Percentiles rank a stretch among this genome's conserved stretches.
These are phyloP conservation scores for Oxyura jamaicensis DNA, from an alignment of 2,113 vertebrate species.

Conservation along the genomic window DNA sequence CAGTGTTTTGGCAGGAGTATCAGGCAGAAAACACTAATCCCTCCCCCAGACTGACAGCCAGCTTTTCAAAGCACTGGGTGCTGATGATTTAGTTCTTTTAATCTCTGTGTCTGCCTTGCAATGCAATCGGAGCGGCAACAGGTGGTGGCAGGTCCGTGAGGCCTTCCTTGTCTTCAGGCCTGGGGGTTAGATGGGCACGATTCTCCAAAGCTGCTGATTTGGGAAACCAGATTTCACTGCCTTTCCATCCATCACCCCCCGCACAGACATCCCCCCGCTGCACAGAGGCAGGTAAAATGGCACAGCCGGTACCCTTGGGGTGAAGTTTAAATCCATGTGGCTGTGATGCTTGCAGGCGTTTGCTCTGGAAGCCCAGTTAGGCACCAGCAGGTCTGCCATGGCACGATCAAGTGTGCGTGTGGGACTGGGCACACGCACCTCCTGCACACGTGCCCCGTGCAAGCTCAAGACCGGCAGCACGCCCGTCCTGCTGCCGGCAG, in stretches of 20 bases:
- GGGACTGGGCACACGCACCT: neutral
- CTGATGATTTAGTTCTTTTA: neutral
- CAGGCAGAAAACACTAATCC: neutral
- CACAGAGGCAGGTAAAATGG: neutral
- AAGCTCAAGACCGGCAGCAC: neutral
- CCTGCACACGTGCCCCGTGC: rapidly evolving
- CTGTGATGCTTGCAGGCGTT: neutral
- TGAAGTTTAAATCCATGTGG: neutral
- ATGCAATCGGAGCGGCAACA: neutral
- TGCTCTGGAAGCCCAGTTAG: neutral
- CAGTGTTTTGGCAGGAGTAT: neutral
- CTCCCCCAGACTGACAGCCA: neutral
- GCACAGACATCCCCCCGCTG: neutral
- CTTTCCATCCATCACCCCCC: neutral
- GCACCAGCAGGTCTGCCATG: neutral
- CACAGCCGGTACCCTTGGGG: neutral
- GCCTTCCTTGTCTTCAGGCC: neutral
- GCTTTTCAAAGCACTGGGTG: neutral
- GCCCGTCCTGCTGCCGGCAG: neutral
- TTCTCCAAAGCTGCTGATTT: neutral
- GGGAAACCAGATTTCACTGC: neutral
- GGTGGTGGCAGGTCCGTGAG: neutral
- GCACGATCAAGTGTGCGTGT: rapidly evolving
- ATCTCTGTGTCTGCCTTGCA: neutral
- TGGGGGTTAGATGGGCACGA: neutral